Percentiles rank a stretch among this genome's conserved stretches.
These are phyloP conservation scores for Drosophila tsacasi DNA, from an alignment of 1,140 invertebrate genomes.

Conservation along the genomic window DNA sequence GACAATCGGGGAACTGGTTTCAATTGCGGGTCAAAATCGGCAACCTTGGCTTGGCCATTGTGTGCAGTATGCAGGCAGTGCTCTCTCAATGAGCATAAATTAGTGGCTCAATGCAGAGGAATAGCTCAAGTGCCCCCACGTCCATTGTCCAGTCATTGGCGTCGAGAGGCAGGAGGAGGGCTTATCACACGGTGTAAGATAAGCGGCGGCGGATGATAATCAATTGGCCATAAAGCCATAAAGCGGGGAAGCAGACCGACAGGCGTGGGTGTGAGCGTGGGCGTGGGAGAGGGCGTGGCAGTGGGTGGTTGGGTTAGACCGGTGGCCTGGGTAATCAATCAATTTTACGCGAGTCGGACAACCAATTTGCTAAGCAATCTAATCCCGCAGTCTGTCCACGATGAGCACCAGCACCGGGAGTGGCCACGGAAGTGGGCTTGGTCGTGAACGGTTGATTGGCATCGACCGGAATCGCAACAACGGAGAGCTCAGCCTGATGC, in stretches of 20 bases:
- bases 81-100: conserved; percentile 32
- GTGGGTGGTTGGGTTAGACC: conserved; percentile 1
- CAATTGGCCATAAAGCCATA: conserved; percentile 49
- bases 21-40: conserved; percentile 40
- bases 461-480: conserved; percentile 16
- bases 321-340: conserved; percentile 30
- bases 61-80: conserved; percentile 23
- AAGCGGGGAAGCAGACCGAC: not conserved
- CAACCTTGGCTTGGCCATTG: conserved; percentile 39
- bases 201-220: conserved; percentile 37
- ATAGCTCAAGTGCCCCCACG: conserved; percentile 2
- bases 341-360: conserved; percentile 36
- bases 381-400: conserved; percentile 44
- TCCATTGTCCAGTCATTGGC: conserved; percentile 37
- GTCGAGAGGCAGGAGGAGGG: not conserved
- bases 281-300: conserved; percentile 2
- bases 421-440: conserved; percentile 8
- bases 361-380: conserved; percentile 38
- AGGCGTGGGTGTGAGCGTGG: conserved; percentile 23
- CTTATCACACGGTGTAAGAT: conserved; percentile 21
- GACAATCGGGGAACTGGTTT: conserved; percentile 45
- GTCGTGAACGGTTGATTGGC: not conserved
- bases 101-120: conserved; percentile 13
- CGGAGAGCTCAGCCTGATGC: conserved; percentile 47
- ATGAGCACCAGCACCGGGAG: conserved; percentile 38